These are phyloP conservation scores for Diogma glabrata DNA, from an alignment of 2,888 invertebrate species.

Conservation along the genomic window DNA sequence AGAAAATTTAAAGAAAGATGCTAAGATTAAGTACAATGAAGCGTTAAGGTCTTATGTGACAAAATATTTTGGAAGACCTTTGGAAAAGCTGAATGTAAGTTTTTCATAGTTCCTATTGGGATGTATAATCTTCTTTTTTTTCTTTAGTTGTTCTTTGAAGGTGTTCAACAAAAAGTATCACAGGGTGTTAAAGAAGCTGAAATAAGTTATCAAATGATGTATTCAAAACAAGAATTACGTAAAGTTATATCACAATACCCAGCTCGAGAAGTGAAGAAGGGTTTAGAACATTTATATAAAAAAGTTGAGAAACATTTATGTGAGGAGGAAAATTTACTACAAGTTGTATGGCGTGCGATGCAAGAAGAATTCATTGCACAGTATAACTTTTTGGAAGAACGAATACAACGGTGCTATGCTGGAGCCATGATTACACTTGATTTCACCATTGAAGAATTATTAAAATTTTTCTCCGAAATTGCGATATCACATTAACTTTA, in stretches of 20 bases:
- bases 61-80: conserved; percentile 84
- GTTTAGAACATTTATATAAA: conserved; percentile 82
- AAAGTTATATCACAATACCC: conserved; percentile 94
- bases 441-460: conserved; percentile 90
- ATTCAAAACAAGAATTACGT: conserved; percentile 90
- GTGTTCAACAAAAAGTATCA: conserved; percentile 85
- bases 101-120: neutral
- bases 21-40: conserved; percentile 80
- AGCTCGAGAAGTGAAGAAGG: conserved; percentile 82
- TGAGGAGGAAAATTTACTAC: conserved; percentile 81
- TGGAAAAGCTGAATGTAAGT: conserved; percentile 80
- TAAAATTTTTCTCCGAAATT: conserved; percentile 96
- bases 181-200: conserved; percentile 94
- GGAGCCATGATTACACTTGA: conserved; percentile 88
- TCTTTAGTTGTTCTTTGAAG: conserved; percentile 86
- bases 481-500: conserved; percentile 89
- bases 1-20: conserved; percentile 79
- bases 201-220: conserved; percentile 95
- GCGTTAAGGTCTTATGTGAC: conserved; percentile 85
- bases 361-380: conserved; percentile 98
- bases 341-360: conserved; percentile 99
- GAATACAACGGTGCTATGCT: conserved; percentile 92
- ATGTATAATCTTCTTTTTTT: conserved; percentile 16
- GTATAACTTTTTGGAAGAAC: conserved; percentile 83
- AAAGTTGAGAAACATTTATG: conserved; percentile 96